Percentiles rank a stretch among this genome's conserved stretches.
Conservation (phyloP, 2,888 invertebrate species). For the Apoderus coryli region DNA sequence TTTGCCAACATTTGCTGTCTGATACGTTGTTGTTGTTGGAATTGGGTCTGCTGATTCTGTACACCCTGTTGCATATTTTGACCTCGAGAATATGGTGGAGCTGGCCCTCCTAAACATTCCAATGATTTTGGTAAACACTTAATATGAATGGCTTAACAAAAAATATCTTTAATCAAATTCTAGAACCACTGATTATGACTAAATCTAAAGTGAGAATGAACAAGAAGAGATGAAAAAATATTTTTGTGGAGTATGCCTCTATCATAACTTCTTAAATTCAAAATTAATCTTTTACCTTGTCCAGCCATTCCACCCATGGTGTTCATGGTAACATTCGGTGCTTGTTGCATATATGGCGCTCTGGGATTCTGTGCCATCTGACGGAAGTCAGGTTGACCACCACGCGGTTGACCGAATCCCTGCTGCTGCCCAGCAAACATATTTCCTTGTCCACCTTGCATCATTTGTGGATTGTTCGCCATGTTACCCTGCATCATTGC, state of each 20-base stretch:
- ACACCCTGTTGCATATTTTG: slow-evolving; percentile 26
- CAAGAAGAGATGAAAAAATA: too few relatives aligned
- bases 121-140: background rate
- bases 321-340: slow-evolving; percentile 80
- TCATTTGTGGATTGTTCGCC: slow-evolving; percentile 28
- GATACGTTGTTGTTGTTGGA: slow-evolving; percentile 46
- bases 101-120: slow-evolving; percentile 41
- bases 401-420: slow-evolving; percentile 40
- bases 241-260: too few relatives aligned
- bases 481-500: slow-evolving; percentile 20
- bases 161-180: too few relatives aligned
- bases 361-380: slow-evolving; percentile 32
- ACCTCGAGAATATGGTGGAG: slow-evolving; percentile 62
- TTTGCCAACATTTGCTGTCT: slow-evolving; percentile 54
- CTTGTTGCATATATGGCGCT: slow-evolving; percentile 54
- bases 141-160: too few relatives aligned
- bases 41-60: slow-evolving; percentile 43
- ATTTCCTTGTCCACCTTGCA: slow-evolving; percentile 23
- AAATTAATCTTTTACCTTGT: slow-evolving; percentile 25
- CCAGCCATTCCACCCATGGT: slow-evolving; percentile 39
- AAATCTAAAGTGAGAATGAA: too few relatives aligned
- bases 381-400: slow-evolving; percentile 31
- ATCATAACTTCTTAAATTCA: too few relatives aligned
- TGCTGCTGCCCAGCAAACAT: slow-evolving; percentile 35
- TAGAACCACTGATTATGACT: too few relatives aligned